Conservation (phyloP, 1,140 invertebrate species). For the Oryzaephilus surinamensis region DNA sequence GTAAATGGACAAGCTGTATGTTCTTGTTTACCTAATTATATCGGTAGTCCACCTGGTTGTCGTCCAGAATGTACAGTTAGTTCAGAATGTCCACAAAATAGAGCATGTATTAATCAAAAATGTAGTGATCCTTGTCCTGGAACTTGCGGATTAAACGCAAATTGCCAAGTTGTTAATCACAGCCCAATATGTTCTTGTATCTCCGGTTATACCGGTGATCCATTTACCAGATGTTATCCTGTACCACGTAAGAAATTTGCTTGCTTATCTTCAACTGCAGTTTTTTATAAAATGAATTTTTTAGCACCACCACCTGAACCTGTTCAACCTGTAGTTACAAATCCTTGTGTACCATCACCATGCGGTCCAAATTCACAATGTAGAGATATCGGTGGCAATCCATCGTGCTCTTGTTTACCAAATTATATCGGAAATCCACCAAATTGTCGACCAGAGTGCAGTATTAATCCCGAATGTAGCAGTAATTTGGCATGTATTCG, state of each 20-base stretch:
- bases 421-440: conserved; percentile 60
- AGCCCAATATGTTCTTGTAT: conserved; percentile 58
- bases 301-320: conserved; percentile 24
- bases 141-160: conserved; percentile 57
- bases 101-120: conserved; percentile 53
- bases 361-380: conserved; percentile 60
- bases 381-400: conserved; percentile 45
- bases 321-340: conserved; percentile 29
- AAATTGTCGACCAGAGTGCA: conserved; percentile 60
- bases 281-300: not conserved
- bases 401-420: conserved; percentile 55
- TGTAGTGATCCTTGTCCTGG: conserved; percentile 59
- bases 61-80: conserved; percentile 53
- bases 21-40: conserved; percentile 52
- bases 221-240: conserved; percentile 37
- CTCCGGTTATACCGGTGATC: conserved; percentile 64
- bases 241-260: conserved; percentile 23
- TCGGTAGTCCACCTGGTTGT: conserved; percentile 53
- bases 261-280: not conserved
- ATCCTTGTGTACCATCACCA: conserved; percentile 48
- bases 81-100: conserved; percentile 50
- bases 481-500: conserved; percentile 54
- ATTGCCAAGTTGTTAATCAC: conserved; percentile 57
- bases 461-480: conserved; percentile 56
- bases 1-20: conserved; percentile 52